A percentile compares a stretch with the other conserved stretches of the same genome.
These are phyloP conservation scores for Myxocyprinus asiaticus DNA, from an alignment of 2,113 vertebrate genomes.

Conservation along the genomic window DNA sequence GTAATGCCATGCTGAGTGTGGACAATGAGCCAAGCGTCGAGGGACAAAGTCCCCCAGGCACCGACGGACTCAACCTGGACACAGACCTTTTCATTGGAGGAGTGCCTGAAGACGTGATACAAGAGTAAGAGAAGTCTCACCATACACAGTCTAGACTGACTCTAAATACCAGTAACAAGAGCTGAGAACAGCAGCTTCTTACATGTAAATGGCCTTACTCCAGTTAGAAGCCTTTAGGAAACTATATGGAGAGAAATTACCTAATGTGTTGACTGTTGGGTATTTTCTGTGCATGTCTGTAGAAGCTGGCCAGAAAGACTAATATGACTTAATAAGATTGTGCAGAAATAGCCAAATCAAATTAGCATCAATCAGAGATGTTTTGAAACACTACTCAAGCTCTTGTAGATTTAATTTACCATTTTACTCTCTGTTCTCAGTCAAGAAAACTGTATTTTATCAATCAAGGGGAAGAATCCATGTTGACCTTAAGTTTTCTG, in stretches of 20 bases:
- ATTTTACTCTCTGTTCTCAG: slow-evolving; percentile 9
- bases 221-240: slow-evolving; percentile 16
- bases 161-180: no score
- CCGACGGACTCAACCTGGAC: slow-evolving; percentile 94
- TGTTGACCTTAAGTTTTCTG: no score
- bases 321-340: slow-evolving; percentile 49
- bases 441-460: background rate
- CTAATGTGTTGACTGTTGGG: slow-evolving; percentile 6
- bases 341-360: slow-evolving; percentile 40
- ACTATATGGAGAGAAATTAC: slow-evolving; percentile 15
- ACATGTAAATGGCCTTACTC: no score
- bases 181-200: no score
- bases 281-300: background rate
- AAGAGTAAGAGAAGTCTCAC: slow-evolving; percentile 72
- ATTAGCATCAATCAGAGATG: slow-evolving; percentile 45
- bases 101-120: slow-evolving; percentile 78
- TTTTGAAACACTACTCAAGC: slow-evolving; percentile 19
- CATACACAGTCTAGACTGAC: no score
- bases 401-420: slow-evolving; percentile 18
- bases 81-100: slow-evolving; percentile 91
- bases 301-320: slow-evolving; percentile 30
- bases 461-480: no score
- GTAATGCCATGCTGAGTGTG: slow-evolving; percentile 82
- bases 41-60: slow-evolving; percentile 88
- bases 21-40: slow-evolving; percentile 83